Percentiles rank a stretch among this genome's conserved stretches.
Evolutionary conservation across 2,113 vertebrate genomes (phyloP).

Genomic region (Lonchura striata): DNA sequence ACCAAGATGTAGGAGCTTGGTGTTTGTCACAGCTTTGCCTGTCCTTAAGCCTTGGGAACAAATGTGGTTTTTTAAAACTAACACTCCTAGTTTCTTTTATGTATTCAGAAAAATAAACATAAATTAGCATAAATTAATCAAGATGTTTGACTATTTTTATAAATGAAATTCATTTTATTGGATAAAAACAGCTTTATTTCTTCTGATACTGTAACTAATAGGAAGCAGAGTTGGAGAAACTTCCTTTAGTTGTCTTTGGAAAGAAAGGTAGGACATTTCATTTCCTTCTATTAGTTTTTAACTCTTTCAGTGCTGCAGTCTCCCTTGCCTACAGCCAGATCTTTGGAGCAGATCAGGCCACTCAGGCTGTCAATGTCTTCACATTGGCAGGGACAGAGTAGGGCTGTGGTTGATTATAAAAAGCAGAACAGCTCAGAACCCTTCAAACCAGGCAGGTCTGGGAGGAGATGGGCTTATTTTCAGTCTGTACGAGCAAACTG

Average conservation of each 20-base stretch:
- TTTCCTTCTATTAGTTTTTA: background rate
- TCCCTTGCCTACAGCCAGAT: background rate
- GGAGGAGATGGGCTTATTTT: background rate
- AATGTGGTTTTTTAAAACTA: background rate
- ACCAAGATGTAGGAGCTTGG: background rate
- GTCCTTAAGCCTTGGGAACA: background rate
- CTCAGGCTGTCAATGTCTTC: background rate
- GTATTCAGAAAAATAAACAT: slow-evolving; percentile 30
- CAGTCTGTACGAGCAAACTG: background rate
- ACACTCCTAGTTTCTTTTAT: background rate
- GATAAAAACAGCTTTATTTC: background rate
- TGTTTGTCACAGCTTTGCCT: background rate
- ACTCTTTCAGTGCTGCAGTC: background rate
- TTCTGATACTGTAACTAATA: background rate
- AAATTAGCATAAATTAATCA: slow-evolving; percentile 50
- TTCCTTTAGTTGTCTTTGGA: background rate
- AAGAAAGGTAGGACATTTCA: background rate
- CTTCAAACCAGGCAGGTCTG: background rate
- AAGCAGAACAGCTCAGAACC: background rate
- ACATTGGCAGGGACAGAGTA: background rate
- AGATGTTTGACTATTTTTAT: slow-evolving; percentile 17
- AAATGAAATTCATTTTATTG: slow-evolving; percentile 18
- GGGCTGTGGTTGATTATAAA: background rate
- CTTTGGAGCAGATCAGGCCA: background rate
- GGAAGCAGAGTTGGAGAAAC: background rate